phyloP scores from a whole-genome alignment of 2,888 invertebrate genomes.

The Apocheima hispidaria region DNA sequence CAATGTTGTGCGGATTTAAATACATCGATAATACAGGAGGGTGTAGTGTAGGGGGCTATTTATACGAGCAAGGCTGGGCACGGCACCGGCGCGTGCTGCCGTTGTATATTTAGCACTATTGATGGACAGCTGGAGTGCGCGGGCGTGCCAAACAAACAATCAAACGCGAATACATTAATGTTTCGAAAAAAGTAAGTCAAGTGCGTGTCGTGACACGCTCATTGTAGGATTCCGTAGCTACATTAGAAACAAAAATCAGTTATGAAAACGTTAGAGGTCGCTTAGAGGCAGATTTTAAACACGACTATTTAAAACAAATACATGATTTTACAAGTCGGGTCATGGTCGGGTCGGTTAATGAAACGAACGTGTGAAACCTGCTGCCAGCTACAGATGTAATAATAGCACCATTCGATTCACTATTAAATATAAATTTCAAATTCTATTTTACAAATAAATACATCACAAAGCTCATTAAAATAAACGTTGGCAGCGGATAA shows the following conservation, averaged over 20 bases:
- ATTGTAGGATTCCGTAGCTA: no score
- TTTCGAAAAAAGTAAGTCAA: conserved; percentile 36
- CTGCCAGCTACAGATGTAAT: neutral
- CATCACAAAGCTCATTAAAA: conserved; percentile 32
- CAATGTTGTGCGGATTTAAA: conserved; percentile 25
- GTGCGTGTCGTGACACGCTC: no score
- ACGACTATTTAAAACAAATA: no score
- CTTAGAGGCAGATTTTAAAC: no score
- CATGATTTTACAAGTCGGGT: no score
- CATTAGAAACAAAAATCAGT: neutral
- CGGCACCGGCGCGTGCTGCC: conserved; percentile 37
- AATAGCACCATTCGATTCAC: neutral
- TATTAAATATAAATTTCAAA: conserved; percentile 6
- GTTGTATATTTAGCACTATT: conserved; percentile 45
- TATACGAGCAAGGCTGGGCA: conserved; percentile 37
- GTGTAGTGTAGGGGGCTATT: conserved; percentile 30
- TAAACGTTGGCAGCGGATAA: conserved; percentile 40
- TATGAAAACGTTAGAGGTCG: no score
- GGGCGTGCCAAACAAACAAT: conserved; percentile 71
- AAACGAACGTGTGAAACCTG: neutral
- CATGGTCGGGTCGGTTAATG: no score
- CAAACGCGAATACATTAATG: conserved; percentile 45
- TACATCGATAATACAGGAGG: conserved; percentile 33
- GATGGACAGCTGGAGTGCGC: conserved; percentile 65
- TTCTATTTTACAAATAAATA: conserved; percentile 1